phyloP scores from a whole-genome alignment of 2,797 vertebrate species.

The Chloroceryle amazona region DNA sequence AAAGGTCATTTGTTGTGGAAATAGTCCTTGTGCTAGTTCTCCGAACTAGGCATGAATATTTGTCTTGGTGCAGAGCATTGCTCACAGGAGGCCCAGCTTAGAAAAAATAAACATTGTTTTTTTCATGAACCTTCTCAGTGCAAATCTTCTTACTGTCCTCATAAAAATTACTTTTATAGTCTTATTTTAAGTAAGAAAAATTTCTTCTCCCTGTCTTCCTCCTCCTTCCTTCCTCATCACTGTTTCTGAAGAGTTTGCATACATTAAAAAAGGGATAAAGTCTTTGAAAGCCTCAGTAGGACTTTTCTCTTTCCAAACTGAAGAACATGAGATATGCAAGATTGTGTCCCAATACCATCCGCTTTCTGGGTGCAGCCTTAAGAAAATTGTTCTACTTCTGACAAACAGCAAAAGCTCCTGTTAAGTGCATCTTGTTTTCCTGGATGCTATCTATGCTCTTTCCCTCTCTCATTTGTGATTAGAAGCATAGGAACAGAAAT shows the following conservation, averaged over 20 bases:
- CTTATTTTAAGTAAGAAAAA: constrained; percentile 34
- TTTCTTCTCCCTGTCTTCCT: background rate
- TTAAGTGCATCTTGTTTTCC: background rate
- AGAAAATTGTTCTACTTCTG: background rate
- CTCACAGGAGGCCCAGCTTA: background rate
- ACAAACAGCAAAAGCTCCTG: background rate
- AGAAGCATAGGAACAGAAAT: no score
- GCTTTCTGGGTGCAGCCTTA: background rate
- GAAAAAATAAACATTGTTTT: background rate
- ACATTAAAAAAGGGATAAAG: background rate
- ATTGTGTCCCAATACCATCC: background rate
- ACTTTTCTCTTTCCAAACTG: background rate
- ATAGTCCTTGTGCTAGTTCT: background rate
- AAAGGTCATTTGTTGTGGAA: constrained; percentile 37
- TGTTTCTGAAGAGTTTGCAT: background rate
- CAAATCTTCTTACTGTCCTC: constrained; percentile 5
- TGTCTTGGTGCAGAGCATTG: background rate
- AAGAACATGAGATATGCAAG: background rate
- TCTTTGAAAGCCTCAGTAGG: background rate
- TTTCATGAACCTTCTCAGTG: background rate
- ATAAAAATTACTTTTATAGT: background rate
- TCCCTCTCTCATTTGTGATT: background rate
- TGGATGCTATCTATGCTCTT: fast-evolving
- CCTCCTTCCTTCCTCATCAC: background rate
- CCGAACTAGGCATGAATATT: background rate